Percentiles rank a stretch among this genome's conserved stretches.
Conservation (phyloP, 1,140 invertebrate species). For the Leguminivora glycinivorella region DNA sequence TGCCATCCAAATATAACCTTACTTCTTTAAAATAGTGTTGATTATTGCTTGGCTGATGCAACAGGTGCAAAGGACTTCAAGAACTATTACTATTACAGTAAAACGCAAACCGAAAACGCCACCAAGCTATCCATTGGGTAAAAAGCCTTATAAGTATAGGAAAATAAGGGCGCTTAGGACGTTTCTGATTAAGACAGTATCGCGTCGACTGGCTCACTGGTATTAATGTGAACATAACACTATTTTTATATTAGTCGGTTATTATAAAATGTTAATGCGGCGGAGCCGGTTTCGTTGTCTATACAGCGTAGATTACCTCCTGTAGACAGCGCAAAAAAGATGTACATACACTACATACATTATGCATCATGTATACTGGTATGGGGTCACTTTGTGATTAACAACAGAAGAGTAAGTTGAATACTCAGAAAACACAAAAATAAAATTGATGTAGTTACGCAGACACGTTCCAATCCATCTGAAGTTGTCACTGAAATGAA, state of each 20-base stretch:
- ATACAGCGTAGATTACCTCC: not conserved
- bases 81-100: constrained; percentile 13
- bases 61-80: constrained; percentile 5
- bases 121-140: not conserved
- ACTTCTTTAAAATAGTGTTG: not conserved
- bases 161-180: not conserved
- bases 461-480: too few relatives aligned
- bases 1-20: not conserved
- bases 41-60: not conserved
- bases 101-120: not conserved
- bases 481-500: too few relatives aligned
- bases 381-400: too few relatives aligned
- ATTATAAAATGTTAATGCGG: constrained; percentile 27
- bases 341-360: too few relatives aligned
- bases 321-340: not conserved
- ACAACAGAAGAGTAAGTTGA: too few relatives aligned
- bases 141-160: not conserved
- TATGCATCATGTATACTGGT: too few relatives aligned
- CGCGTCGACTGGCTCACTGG: constrained; percentile 2
- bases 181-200: not conserved
- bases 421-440: too few relatives aligned
- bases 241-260: constrained; percentile 30
- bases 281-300: constrained; percentile 10
- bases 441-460: too few relatives aligned
- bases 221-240: constrained; percentile 24